A percentile compares a stretch with the other conserved stretches of the same genome.
Evolutionary conservation across 2,888 invertebrate species (phyloP).

Genomic region (Xanthostigma xanthostigma): DNA sequence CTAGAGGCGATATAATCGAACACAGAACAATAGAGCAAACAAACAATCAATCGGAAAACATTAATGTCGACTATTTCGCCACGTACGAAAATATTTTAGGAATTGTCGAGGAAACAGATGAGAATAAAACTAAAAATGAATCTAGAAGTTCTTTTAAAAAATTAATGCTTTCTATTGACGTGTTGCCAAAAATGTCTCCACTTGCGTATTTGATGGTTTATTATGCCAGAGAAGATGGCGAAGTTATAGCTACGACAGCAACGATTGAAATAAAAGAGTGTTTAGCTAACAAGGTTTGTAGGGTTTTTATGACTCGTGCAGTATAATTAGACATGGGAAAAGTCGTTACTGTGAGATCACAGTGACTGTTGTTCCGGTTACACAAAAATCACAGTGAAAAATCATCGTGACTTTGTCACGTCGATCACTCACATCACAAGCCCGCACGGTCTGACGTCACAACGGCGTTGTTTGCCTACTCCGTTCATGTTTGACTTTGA

Average conservation of each 20-base stretch:
- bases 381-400: too few relatives aligned
- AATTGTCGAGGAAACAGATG: slow-evolving; percentile 1
- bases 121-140: slow-evolving; percentile 19
- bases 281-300: slow-evolving; percentile 34
- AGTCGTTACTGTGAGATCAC: too few relatives aligned
- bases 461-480: too few relatives aligned
- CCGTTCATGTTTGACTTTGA: too few relatives aligned
- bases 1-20: slow-evolving; percentile 22
- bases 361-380: too few relatives aligned
- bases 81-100: slow-evolving; percentile 20
- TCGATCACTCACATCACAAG: too few relatives aligned
- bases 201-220: slow-evolving; percentile 36
- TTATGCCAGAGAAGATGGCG: slow-evolving; percentile 36
- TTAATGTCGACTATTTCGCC: slow-evolving; percentile 16
- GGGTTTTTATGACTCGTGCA: slow-evolving; percentile 4
- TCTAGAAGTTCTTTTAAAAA: slow-evolving; percentile 20
- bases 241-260: slow-evolving; percentile 37
- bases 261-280: slow-evolving; percentile 37
- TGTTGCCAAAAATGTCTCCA: slow-evolving; percentile 31
- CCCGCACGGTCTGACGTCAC: too few relatives aligned
- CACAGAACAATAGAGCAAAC: slow-evolving; percentile 18
- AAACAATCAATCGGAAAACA: slow-evolving; percentile 16
- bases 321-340: too few relatives aligned
- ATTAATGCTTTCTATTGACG: slow-evolving; percentile 30
- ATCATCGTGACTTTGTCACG: too few relatives aligned